phyloP scores from a whole-genome alignment of 2,797 vertebrate species.

The Gobionotothen gibberifrons region DNA sequence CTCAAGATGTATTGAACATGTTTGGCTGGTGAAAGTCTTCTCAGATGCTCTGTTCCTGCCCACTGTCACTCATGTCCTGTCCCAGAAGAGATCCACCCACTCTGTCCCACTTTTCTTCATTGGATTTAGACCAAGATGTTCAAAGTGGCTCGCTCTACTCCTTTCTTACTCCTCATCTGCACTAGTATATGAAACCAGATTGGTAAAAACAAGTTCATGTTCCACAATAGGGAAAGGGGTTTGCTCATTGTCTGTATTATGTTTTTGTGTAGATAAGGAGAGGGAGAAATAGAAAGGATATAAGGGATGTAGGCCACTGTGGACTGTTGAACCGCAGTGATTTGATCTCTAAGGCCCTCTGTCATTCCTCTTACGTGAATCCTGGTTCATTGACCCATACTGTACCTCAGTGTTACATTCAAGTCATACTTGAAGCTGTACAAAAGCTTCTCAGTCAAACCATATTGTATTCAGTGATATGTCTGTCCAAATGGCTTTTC shows the following conservation, averaged over 20 bases:
- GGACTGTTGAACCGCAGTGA: constrained; percentile 68
- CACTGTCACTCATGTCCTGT: constrained; percentile 81
- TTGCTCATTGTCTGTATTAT: constrained; percentile 37
- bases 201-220: constrained; percentile 41
- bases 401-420: constrained; percentile 74
- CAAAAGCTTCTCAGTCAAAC: constrained; percentile 50
- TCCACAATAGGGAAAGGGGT: constrained; percentile 28
- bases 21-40: constrained; percentile 71
- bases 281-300: constrained; percentile 68
- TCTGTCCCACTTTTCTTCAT: constrained; percentile 77
- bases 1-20: constrained; percentile 73
- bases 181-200: constrained; percentile 56
- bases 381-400: constrained; percentile 80
- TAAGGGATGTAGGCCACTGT: constrained; percentile 72
- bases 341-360: constrained; percentile 69
- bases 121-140: constrained; percentile 70
- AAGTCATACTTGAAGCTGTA: constrained; percentile 60
- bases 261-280: constrained; percentile 74
- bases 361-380: constrained; percentile 77
- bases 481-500: constrained; percentile 64
- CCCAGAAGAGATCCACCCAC: constrained; percentile 80
- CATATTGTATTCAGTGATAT: constrained; percentile 58
- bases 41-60: constrained; percentile 75
- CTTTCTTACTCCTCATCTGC: constrained; percentile 80
- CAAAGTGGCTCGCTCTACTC: constrained; percentile 77